Evolutionary conservation across 2,797 vertebrate species (phyloP), one percentile per base, ranked within the genome.

Genomic region (Rhinophrynus dorsalis): DNA sequence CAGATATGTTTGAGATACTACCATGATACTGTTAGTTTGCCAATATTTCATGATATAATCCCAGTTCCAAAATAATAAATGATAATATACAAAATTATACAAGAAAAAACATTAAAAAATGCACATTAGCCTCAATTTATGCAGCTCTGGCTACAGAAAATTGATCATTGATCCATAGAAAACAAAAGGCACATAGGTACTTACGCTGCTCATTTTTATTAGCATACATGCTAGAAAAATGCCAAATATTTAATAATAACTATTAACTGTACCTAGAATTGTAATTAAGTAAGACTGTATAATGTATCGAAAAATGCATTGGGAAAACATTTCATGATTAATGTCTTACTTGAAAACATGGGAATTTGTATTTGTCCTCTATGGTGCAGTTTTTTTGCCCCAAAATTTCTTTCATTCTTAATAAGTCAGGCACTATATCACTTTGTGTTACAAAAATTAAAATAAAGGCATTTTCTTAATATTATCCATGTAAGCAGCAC

Each of bases 61-160:
- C 57, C 37, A 15, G 11, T 20, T 61, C 47, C 40, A n/a, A 47
- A 4, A 48, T 26, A 47, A 48, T 15, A 63, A 29, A 35, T 12
- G 30, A n/a, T 51, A 63, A 63, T 47, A 63, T 50, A 30, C 21
- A 50, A 33, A 57, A 61, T 30, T n/a, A n/a, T n/a, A n/a, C n/a
- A n/a, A n/a, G n/a, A n/a, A n/a, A n/a, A n/a, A n/a, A n/a, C n/a
- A n/a, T n/a, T 29, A 17, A 23, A 61, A 50, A 48, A 35, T 63
- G n/a, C 20, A 50, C 32, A 63, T 63, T 62, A 63, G 50, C 45
- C 45, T 51, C 21, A 50, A 35, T 30, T 48, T 42, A 17, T 27
- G 26, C 2, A 1, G n/a, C 38, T 6, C 37, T n/a, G n/a, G n/a
- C 20, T 61, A 9, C 58, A 61, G 58, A 23, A 47, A 44, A 29